These are phyloP conservation scores for Tipula unca DNA, from an alignment of 2,888 invertebrate species.

Conservation along the genomic window DNA sequence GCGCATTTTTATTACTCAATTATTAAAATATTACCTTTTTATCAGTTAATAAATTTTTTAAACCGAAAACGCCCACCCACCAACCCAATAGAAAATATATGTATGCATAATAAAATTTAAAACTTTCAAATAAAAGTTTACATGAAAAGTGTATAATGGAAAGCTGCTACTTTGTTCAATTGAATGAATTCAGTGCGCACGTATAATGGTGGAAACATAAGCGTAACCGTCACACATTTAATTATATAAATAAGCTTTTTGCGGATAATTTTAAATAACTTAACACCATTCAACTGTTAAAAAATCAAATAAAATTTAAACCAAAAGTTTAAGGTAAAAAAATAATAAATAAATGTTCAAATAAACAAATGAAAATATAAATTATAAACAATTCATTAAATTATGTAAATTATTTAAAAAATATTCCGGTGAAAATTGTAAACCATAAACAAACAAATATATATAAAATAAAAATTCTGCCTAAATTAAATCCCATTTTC, in stretches of 20 bases:
- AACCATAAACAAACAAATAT: background rate
- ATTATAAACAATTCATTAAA: conserved; percentile 14
- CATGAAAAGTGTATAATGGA: background rate
- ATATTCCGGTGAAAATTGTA: conserved; percentile 14
- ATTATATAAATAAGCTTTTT: background rate
- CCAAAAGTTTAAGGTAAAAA: background rate
- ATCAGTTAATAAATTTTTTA: background rate
- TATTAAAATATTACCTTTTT: background rate
- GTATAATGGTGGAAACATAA: background rate
- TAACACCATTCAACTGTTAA: background rate
- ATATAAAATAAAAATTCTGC: background rate
- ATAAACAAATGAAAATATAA: background rate
- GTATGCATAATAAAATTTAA: background rate
- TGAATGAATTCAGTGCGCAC: background rate
- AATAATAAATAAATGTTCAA: background rate
- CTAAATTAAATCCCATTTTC: conserved; percentile 14
- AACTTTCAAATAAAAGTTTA: background rate
- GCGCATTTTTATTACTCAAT: background rate
- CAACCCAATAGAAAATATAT: no score
- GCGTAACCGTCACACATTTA: background rate
- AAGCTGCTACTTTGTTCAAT: background rate
- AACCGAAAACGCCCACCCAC: background rate
- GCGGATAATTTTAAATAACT: background rate
- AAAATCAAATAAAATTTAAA: background rate
- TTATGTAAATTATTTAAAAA: conserved; percentile 14